Evolutionary conservation across 2,113 vertebrate genomes (phyloP).

Genomic region (Narcine bancroftii): DNA sequence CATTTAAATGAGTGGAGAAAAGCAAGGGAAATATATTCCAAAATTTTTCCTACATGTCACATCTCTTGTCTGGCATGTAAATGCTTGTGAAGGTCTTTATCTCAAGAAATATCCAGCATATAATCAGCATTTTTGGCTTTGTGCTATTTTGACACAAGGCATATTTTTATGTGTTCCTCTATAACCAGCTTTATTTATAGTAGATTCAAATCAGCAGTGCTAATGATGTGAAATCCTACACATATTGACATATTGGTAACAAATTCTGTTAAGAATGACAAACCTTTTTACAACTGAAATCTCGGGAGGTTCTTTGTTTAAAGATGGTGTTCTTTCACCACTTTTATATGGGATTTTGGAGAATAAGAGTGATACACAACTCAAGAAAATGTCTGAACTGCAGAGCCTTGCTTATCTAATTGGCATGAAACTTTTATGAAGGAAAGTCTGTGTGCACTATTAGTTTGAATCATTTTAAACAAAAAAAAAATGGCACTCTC

Average conservation of each 20-base stretch:
- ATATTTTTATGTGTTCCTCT: not conserved
- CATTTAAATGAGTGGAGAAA: not conserved
- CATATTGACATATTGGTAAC: not conserved
- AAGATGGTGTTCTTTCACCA: not conserved
- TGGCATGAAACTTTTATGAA: not conserved
- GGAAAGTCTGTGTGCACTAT: constrained; percentile 33
- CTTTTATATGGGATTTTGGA: not conserved
- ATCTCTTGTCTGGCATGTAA: not conserved
- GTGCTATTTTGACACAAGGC: not conserved
- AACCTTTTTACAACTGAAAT: not conserved
- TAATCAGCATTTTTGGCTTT: not conserved
- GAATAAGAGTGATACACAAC: not conserved
- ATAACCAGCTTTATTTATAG: not conserved
- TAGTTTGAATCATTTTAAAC: constrained; percentile 10
- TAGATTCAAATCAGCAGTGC: not conserved
- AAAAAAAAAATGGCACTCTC: not conserved
- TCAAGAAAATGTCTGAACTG: not conserved
- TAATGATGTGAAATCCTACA: not conserved
- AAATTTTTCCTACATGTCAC: not conserved
- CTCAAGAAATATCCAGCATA: not conserved
- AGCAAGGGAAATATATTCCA: not conserved
- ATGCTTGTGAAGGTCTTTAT: not conserved
- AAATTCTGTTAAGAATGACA: not conserved
- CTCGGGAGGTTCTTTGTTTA: not conserved
- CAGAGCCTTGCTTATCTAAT: not conserved